These are phyloP conservation scores for Ceratitis capitata DNA, from an alignment of 1,140 invertebrate species.

Conservation along the genomic window DNA sequence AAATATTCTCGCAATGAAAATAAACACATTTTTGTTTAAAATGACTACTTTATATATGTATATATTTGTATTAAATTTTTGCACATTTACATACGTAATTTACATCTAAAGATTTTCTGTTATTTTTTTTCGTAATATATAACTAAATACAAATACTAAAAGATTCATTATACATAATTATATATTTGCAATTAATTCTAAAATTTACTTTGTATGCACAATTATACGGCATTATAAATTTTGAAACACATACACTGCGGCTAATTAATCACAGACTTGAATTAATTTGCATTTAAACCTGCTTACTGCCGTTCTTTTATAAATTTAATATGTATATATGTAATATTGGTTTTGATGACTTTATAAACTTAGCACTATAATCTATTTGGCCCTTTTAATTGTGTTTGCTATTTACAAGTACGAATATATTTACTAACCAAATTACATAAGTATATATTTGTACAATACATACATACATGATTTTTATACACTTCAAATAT, in stretches of 20 bases:
- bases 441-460: neutral
- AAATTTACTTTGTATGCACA: neutral
- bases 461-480: neutral
- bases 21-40: neutral
- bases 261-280: constrained; percentile 23
- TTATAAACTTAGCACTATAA: constrained; percentile 20
- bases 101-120: constrained; percentile 16
- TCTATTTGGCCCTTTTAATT: constrained; percentile 24
- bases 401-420: constrained; percentile 12
- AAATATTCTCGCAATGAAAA: neutral
- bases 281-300: constrained; percentile 5
- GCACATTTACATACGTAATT: constrained; percentile 22
- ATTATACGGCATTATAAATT: neutral
- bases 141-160: neutral
- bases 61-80: constrained; percentile 36
- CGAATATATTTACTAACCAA: neutral
- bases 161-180: neutral
- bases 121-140: neutral
- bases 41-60: constrained; percentile 23
- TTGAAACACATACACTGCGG: neutral
- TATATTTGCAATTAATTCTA: neutral
- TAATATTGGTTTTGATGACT: neutral
- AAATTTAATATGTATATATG: too few species aligned
- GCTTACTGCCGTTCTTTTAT: neutral
- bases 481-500: constrained; percentile 14